A percentile compares a stretch with the other conserved stretches of the same genome.
Conservation (phyloP, 2,797 vertebrate genomes). For the Typhlichthys eigenmanni region DNA sequence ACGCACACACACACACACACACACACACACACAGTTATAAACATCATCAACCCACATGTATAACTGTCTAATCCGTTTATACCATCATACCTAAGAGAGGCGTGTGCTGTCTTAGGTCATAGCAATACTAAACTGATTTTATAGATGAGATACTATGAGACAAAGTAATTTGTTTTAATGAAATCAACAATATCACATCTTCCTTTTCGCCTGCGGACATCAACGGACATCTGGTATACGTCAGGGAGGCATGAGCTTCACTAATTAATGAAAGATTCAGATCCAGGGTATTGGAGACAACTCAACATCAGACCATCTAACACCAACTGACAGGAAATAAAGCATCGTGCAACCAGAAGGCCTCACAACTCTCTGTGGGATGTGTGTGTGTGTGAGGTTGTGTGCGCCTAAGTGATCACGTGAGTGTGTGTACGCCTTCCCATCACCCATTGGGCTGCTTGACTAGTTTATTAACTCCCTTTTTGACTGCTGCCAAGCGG, state of each 20-base stretch:
- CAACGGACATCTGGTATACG: conserved; percentile 57
- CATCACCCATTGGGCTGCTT: conserved; percentile 55
- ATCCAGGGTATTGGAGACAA: conserved; percentile 45
- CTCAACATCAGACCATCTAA: conserved; percentile 44
- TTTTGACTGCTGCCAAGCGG: conserved; percentile 42
- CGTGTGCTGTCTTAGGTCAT: conserved; percentile 57
- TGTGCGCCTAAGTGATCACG: background rate
- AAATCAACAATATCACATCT: conserved; percentile 52
- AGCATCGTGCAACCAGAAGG: conserved; percentile 26
- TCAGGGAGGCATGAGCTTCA: conserved; percentile 32
- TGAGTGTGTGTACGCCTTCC: conserved; percentile 33
- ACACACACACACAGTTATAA: conserved; percentile 18
- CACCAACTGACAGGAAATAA: conserved; percentile 49
- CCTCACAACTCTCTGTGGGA: conserved; percentile 7
- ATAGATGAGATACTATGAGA: conserved; percentile 53
- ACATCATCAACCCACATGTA: conserved; percentile 35
- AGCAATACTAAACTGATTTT: conserved; percentile 57
- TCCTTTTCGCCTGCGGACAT: conserved; percentile 46
- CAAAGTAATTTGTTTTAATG: conserved; percentile 52
- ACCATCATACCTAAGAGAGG: conserved; percentile 47
- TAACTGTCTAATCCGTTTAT: conserved; percentile 56
- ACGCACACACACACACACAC: conserved; percentile 22
- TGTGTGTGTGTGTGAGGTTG: background rate
- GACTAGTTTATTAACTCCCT: conserved; percentile 62
- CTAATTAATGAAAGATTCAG: conserved; percentile 52